Evolutionary conservation across 2,113 vertebrate species (phyloP).

Genomic region (Loxodonta africana): DNA sequence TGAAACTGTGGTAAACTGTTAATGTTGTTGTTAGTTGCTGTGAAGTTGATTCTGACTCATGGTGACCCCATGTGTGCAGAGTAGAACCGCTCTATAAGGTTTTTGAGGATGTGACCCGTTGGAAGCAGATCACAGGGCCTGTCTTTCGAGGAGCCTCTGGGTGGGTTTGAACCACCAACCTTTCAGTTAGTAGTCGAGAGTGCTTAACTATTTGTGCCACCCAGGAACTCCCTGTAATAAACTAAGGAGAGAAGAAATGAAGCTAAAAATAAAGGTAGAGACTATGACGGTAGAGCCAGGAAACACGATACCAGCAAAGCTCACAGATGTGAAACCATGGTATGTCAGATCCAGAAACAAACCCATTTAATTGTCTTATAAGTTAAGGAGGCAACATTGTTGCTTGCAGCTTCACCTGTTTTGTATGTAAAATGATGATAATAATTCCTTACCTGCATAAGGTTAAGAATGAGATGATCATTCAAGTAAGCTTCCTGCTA

Average conservation of each 20-base stretch:
- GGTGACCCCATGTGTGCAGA: neutral
- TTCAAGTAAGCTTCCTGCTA: neutral
- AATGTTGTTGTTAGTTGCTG: too few relatives aligned
- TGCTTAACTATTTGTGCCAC: neutral
- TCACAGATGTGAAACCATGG: neutral
- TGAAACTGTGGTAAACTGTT: neutral
- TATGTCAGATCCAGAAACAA: neutral
- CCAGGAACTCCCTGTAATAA: neutral
- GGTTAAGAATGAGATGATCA: accelerated
- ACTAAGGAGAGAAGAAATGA: constrained; percentile 19
- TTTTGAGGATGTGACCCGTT: neutral
- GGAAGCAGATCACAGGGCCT: neutral
- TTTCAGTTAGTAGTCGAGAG: neutral
- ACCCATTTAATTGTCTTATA: neutral
- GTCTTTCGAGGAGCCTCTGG: neutral
- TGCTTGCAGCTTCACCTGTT: neutral
- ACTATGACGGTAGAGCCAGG: neutral
- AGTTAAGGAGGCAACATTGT: neutral
- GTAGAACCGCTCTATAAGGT: too few relatives aligned
- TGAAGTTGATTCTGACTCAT: neutral
- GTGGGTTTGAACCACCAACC: neutral
- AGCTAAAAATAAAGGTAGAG: neutral
- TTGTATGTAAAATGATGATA: neutral
- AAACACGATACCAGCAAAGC: neutral
- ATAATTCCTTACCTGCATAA: neutral